Conservation (phyloP, 2,888 invertebrate species). For the Mythimna impura region DNA sequence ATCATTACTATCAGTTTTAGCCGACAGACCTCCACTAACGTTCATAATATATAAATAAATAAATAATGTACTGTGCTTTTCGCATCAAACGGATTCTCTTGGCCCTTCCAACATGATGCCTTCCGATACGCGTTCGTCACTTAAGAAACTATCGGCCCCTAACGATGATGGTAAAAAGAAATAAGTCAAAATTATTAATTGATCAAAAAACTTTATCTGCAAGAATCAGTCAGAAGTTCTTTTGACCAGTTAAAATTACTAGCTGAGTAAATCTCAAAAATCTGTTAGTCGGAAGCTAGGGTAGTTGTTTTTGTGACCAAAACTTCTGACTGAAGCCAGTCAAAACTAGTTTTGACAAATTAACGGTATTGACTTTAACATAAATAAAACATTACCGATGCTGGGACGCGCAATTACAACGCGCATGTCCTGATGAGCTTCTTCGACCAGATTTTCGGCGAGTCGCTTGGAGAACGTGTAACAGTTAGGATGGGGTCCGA, state of each 20-base stretch:
- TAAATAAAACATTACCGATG: conserved; percentile 93
- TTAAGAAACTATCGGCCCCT: no score
- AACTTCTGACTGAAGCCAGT: no score
- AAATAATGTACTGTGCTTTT: not conserved
- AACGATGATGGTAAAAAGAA: no score
- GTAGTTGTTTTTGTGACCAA: no score
- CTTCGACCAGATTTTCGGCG: conserved; percentile 95
- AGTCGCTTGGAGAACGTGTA: conserved; percentile 98
- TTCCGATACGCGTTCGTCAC: no score
- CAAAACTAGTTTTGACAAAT: no score
- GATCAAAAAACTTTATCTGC: no score
- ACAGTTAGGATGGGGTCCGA: conserved; percentile 96
- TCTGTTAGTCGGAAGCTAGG: no score
- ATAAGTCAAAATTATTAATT: no score
- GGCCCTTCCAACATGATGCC: not conserved
- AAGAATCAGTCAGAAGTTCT: no score
- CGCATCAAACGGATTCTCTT: not conserved
- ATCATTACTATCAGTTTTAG: not conserved
- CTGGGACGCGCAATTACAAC: conserved; percentile 97
- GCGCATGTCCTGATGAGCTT: conserved; percentile 94
- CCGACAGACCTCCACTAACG: not conserved
- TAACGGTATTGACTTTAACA: conserved; percentile 35
- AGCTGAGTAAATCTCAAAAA: no score
- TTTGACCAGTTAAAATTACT: no score
- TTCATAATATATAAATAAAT: not conserved